phyloP scores from a whole-genome alignment of 2,113 vertebrate genomes.

The Heliornis fulica region DNA sequence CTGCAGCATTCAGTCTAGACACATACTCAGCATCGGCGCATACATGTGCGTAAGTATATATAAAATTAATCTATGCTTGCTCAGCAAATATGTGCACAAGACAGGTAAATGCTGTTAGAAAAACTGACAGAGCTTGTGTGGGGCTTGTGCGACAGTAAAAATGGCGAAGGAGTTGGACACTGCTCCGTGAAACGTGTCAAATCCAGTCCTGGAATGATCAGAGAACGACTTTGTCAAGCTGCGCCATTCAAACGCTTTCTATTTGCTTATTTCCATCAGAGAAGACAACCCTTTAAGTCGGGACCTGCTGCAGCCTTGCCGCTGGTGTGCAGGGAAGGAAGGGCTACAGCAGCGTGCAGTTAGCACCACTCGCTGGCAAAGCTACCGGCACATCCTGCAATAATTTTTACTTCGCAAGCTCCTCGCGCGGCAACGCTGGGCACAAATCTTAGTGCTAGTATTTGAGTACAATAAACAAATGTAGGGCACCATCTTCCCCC shows the following conservation, averaged over 20 bases:
- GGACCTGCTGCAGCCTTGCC: not conserved
- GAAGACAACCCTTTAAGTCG: not conserved
- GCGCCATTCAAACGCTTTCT: not conserved
- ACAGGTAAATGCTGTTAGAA: not conserved
- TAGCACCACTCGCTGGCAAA: constrained; percentile 59
- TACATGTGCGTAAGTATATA: not conserved
- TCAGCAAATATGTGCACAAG: not conserved
- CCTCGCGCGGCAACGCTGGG: not conserved
- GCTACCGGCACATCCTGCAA: not conserved
- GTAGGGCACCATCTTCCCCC: not conserved
- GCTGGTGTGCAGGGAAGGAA: not conserved
- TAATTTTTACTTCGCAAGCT: not conserved
- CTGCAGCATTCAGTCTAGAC: not conserved
- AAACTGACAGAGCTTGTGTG: not conserved
- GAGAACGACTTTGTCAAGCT: not conserved
- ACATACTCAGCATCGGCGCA: not conserved
- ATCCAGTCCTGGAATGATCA: not conserved
- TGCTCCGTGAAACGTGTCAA: not conserved
- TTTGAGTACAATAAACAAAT: not conserved
- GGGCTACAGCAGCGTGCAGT: not conserved
- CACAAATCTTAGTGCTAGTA: not conserved
- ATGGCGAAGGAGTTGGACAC: not conserved
- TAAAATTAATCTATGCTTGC: not conserved
- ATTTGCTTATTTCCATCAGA: not conserved
- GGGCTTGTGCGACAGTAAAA: not conserved